These are phyloP conservation scores for Autographa pulchrina DNA, from an alignment of 2,888 invertebrate genomes.

Conservation along the genomic window DNA sequence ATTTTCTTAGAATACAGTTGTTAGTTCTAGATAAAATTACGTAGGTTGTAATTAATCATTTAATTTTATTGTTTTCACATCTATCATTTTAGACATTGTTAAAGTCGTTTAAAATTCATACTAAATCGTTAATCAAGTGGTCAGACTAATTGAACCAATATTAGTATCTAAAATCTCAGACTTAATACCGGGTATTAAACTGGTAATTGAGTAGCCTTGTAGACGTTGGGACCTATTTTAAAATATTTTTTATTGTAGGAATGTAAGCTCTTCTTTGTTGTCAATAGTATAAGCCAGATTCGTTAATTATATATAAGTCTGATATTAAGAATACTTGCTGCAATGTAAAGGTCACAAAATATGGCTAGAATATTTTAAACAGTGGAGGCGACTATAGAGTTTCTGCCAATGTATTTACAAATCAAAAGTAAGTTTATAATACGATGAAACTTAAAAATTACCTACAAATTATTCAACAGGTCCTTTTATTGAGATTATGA, in stretches of 20 bases:
- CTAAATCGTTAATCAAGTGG: constrained; percentile 2
- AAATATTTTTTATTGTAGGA: no score
- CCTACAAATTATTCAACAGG: no score
- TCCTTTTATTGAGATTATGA: no score
- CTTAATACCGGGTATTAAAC: background rate
- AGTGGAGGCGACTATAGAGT: no score
- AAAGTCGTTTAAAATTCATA: background rate
- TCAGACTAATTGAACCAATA: background rate
- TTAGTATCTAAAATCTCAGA: background rate
- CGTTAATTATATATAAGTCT: no score
- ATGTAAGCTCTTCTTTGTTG: background rate
- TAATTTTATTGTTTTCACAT: background rate
- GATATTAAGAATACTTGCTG: no score
- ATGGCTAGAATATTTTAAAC: no score
- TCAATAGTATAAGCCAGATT: no score
- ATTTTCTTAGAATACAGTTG: constrained; percentile 12
- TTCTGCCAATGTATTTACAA: no score
- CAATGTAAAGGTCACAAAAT: no score
- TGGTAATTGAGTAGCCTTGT: background rate
- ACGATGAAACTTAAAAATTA: no score
- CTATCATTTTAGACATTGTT: background rate
- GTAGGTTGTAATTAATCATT: constrained; percentile 2
- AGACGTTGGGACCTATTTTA: background rate
- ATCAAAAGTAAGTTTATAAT: no score
- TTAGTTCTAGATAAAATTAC: background rate